These are phyloP conservation scores for Pagrus major DNA, from an alignment of 2,113 vertebrate genomes.

Conservation along the genomic window DNA sequence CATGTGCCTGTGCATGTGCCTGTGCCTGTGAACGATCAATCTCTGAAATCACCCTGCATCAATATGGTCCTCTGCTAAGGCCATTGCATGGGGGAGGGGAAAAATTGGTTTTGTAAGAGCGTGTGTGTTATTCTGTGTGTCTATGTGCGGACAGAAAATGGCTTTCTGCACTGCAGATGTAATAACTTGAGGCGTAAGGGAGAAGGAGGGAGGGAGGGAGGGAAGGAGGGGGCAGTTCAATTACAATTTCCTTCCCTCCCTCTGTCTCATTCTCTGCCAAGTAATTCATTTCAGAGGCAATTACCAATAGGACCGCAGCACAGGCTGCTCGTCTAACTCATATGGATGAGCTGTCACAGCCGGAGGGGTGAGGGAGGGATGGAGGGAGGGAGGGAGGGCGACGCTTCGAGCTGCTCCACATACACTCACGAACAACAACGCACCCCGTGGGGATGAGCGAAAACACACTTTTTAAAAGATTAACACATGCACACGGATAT, in stretches of 20 bases:
- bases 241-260: constrained; percentile 79
- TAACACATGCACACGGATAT: constrained; percentile 26
- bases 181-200: constrained; percentile 76
- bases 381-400: neutral
- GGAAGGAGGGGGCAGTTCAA: constrained; percentile 67
- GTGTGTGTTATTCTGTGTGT: constrained; percentile 30
- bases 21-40: constrained; percentile 63
- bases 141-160: constrained; percentile 58
- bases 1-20: constrained; percentile 45
- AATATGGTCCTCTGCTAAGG: constrained; percentile 56
- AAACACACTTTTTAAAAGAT: constrained; percentile 28
- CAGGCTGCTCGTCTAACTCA: constrained; percentile 67
- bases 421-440: constrained; percentile 60
- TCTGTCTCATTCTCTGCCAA: constrained; percentile 69
- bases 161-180: constrained; percentile 79
- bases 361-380: neutral
- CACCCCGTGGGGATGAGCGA: constrained; percentile 37
- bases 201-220: neutral
- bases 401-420: constrained; percentile 60
- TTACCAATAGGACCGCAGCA: constrained; percentile 67
- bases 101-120: constrained; percentile 53
- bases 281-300: constrained; percentile 83
- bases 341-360: constrained; percentile 80
- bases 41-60: constrained; percentile 72
- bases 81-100: constrained; percentile 48